Conservation (phyloP, 2,797 vertebrate species). For the Artibeus jamaicensis region DNA sequence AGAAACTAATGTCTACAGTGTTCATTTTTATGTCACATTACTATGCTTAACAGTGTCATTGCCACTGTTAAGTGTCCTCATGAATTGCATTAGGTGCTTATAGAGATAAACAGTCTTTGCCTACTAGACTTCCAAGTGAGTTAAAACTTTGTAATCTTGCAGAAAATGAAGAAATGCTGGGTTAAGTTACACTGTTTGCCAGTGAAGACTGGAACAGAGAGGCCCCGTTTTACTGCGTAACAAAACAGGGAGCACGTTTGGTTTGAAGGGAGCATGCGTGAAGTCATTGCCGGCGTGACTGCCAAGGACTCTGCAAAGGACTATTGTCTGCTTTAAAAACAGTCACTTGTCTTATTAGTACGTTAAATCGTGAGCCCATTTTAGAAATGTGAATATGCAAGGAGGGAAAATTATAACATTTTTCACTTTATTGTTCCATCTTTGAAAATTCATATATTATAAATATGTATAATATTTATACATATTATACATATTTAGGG, state of each 20-base stretch:
- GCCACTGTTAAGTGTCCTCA: not conserved
- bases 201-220: not conserved
- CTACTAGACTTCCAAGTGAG: not conserved
- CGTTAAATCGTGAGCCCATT: not conserved
- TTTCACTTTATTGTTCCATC: not conserved
- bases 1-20: not conserved
- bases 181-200: not conserved
- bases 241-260: not conserved
- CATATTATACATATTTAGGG: too few species aligned
- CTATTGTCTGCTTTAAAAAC: not conserved
- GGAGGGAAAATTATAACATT: slow-evolving; percentile 19
- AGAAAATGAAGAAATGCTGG: not conserved
- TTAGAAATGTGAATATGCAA: not conserved
- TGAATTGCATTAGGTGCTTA: not conserved
- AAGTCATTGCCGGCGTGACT: not conserved
- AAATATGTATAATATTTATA: too few species aligned
- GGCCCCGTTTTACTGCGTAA: not conserved
- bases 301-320: not conserved
- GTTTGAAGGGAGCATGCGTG: not conserved
- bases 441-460: slow-evolving; percentile 44
- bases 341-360: not conserved
- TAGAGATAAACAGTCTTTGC: not conserved
- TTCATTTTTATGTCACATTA: not conserved
- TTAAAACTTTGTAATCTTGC: not conserved
- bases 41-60: not conserved